Percentiles rank a stretch among this genome's conserved stretches.
phyloP scores from a whole-genome alignment of 2,797 vertebrate species.

The Pseudopleuronectes americanus region DNA sequence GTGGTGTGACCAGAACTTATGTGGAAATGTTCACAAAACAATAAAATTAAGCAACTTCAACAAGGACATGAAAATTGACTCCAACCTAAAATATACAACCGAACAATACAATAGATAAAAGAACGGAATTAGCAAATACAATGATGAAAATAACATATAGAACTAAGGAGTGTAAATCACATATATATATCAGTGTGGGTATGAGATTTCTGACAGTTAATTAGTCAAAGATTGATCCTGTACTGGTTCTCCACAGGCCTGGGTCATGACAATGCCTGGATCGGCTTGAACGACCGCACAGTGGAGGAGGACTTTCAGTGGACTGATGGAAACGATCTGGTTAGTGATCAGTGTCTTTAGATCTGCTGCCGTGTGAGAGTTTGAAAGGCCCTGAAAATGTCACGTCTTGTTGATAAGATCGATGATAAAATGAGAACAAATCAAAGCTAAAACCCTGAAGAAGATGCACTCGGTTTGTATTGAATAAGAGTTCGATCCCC shows the following conservation, averaged over 20 bases:
- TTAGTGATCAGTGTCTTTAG: slow-evolving; percentile 69
- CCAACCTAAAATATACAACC: background rate
- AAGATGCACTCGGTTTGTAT: no score
- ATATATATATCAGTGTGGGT: background rate
- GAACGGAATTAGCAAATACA: background rate
- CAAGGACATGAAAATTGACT: background rate
- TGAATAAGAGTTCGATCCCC: no score
- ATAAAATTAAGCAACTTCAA: background rate
- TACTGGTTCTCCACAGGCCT: slow-evolving; percentile 81
- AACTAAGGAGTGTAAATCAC: background rate
- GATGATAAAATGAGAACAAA: no score
- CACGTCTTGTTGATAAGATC: background rate
- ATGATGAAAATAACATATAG: background rate
- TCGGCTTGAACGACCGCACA: slow-evolving; percentile 94
- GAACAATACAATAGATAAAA: background rate
- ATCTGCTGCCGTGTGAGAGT: background rate
- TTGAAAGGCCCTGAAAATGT: background rate
- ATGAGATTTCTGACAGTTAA: background rate
- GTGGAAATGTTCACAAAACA: background rate
- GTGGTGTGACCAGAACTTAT: background rate
- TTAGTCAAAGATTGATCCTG: background rate
- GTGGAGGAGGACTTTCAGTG: slow-evolving; percentile 98
- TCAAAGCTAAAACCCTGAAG: no score
- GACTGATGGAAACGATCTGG: slow-evolving; percentile 91
- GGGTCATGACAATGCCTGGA: slow-evolving; percentile 95